A percentile compares a stretch with the other conserved stretches of the same genome.
Evolutionary conservation across 2,113 vertebrate genomes (phyloP).

Genomic region (Odontophorus gujanensis): DNA sequence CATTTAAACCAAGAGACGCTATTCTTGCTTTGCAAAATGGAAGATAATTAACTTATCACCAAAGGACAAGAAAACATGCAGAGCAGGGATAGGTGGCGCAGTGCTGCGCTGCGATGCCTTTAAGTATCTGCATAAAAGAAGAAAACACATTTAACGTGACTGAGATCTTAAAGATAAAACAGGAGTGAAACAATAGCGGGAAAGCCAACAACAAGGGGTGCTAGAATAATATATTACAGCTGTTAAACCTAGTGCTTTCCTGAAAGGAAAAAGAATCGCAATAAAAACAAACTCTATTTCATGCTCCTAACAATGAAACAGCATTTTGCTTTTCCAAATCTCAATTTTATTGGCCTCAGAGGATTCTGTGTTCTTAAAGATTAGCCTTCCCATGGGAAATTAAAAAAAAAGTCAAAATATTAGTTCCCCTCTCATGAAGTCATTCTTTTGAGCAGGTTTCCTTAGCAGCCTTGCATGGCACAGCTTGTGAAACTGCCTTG

Average conservation of each 20-base stretch:
- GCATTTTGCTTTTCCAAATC: constrained; percentile 68
- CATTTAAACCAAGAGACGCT: background rate
- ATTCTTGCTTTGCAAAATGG: background rate
- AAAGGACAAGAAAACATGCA: background rate
- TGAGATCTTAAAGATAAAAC: constrained; percentile 72
- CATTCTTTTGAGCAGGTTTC: constrained; percentile 68
- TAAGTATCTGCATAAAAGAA: constrained; percentile 51
- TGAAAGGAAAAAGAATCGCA: constrained; percentile 81
- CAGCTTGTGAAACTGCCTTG: constrained; percentile 57
- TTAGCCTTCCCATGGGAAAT: constrained; percentile 81
- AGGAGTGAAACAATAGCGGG: constrained; percentile 82
- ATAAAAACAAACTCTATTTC: constrained; percentile 80
- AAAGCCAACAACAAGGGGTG: constrained; percentile 76
- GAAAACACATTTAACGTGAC: constrained; percentile 58
- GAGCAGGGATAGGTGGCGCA: background rate
- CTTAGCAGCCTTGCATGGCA: constrained; percentile 50
- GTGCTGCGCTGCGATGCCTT: background rate
- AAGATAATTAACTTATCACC: background rate
- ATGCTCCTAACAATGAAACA: constrained; percentile 73
- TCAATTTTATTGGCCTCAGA: constrained; percentile 74
- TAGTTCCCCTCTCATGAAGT: constrained; percentile 67
- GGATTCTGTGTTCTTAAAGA: constrained; percentile 78
- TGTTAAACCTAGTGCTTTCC: constrained; percentile 78
- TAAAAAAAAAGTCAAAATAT: constrained; percentile 46
- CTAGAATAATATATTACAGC: constrained; percentile 76